Conservation (phyloP, 2,113 vertebrate genomes). For the Petromus typicus region DNA sequence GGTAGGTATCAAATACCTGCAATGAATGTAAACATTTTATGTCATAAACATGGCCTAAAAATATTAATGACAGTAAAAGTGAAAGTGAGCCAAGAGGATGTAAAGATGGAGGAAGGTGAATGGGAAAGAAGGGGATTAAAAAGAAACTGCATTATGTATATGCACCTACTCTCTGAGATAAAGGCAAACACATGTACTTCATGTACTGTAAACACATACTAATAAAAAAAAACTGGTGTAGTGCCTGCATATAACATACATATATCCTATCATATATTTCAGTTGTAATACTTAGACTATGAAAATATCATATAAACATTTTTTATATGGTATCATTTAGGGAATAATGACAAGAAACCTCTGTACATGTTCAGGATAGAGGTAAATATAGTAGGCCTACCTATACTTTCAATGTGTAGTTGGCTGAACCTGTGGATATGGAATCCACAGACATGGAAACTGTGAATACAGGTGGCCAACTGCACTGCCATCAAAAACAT, state of each 20-base stretch:
- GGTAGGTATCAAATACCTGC: not conserved
- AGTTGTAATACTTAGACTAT: not conserved
- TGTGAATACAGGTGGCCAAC: not conserved
- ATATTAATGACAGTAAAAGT: not conserved
- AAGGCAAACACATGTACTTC: not conserved
- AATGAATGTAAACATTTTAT: not conserved
- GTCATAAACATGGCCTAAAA: not conserved
- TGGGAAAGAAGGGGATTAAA: not conserved
- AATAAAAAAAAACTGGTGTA: not conserved
- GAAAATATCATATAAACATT: not conserved
- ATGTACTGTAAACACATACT: not conserved
- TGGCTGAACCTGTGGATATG: not conserved
- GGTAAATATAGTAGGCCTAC: not conserved
- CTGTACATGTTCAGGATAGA: not conserved
- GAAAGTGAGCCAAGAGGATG: not conserved
- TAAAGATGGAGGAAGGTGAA: not conserved
- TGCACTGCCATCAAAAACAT: conserved; percentile 28
- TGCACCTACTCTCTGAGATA: not conserved
- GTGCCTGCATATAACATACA: not conserved
- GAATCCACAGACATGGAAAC: not conserved
- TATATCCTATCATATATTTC: not conserved
- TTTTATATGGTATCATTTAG: not conserved
- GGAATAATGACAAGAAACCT: not conserved
- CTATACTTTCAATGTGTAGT: not conserved
- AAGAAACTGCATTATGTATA: not conserved